Evolutionary conservation across 2,797 vertebrate genomes (phyloP).

Genomic region (Silurus lanzhouensis): DNA sequence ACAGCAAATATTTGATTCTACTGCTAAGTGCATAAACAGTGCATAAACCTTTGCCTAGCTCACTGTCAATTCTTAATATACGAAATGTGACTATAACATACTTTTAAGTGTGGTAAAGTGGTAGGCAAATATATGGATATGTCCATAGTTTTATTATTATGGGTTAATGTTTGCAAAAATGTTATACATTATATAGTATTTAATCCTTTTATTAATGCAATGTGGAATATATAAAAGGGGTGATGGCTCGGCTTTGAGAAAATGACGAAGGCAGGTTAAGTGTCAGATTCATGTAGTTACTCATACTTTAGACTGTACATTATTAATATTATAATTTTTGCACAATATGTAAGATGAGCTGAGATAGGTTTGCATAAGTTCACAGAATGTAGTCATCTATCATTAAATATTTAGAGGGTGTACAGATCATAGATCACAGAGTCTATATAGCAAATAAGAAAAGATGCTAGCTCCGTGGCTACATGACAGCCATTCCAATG

Average conservation of each 20-base stretch:
- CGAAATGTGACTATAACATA: not conserved
- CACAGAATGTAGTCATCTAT: not conserved
- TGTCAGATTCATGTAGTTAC: not conserved
- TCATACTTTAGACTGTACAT: not conserved
- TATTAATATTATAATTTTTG: slow-evolving; percentile 1
- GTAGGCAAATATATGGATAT: not conserved
- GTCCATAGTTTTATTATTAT: not conserved
- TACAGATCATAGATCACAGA: not conserved
- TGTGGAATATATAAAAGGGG: not conserved
- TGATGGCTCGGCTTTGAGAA: not conserved
- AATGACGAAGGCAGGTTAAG: not conserved
- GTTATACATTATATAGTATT: not conserved
- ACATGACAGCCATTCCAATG: not conserved
- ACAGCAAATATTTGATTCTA: not conserved
- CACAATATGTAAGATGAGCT: not conserved
- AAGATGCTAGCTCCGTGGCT: not conserved
- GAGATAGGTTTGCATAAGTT: not conserved
- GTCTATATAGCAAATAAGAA: not conserved
- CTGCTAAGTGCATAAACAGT: not conserved
- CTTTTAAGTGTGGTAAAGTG: not conserved
- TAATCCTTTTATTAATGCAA: not conserved
- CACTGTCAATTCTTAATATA: not conserved
- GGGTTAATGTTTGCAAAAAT: not conserved
- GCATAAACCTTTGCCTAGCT: not conserved
- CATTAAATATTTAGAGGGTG: slow-evolving; percentile 15